Base-by-base conservation (phyloP, 2,113 vertebrate species). In the Saiga tatarica region DNA sequence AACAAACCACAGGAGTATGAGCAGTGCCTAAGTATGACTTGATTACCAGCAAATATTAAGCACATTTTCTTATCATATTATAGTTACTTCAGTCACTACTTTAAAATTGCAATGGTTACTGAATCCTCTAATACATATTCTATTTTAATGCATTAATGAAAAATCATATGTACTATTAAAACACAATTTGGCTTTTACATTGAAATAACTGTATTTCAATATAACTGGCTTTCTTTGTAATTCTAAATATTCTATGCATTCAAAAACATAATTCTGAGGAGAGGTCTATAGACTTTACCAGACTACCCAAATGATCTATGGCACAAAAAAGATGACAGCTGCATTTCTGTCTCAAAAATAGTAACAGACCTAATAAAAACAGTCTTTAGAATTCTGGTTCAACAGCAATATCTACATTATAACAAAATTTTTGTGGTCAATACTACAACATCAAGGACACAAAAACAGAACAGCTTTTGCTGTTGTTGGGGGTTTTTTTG, bases 31-130 rank as follows among this genome's bases (percentile, higher is more conserved):
- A 55, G 21, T 39, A 59, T 96, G 39, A 92, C 11, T 86, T 89
- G 33, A 92, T 92, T 52, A 84, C 6, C 33, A 93, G 78, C 83
- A 96, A 95, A 84, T 76, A 85, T 79, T 79, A 96, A 19, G 85
- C 13, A 64, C 62, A 57, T 91, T 95, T 91, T 84, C 28, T 62
- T 84, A 91, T 39, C 36, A 92, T 83, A 82, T 55, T 59, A 78
- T 17, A 88, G 30, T 81, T 92, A 95, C 33, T 96, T 4, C n/a
- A 71, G n/a, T 23, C n/a, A 76, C 25, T 89, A 53, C 53, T 74
- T 95, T 50, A 94, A 95, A 97, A 88, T 59, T 64, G 19, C 62
- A 94, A 87, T 62, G 82, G 71, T 85, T 81, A 85, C 28, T 91
- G 60, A 5, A 82, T 28, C 9, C 53, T 64, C 13, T 39, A 6